Conservation (phyloP, 2,888 invertebrate species). For the Falcaria lacertinaria region DNA sequence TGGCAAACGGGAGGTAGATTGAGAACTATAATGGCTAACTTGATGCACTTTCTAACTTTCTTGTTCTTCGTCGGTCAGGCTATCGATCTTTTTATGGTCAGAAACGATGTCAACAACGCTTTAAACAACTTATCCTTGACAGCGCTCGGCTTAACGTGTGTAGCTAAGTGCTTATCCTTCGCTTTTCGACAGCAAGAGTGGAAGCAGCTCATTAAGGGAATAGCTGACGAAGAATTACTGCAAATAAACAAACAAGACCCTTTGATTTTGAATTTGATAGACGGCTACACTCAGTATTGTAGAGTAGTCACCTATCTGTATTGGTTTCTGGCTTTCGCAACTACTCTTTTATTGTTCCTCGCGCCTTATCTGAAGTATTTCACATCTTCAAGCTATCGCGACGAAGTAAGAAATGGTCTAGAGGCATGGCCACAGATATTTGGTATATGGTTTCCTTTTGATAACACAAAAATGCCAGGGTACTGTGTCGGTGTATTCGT, state of each 20-base stretch:
- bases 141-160: slow-evolving; percentile 31
- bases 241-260: slow-evolving; percentile 25
- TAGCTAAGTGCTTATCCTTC: slow-evolving; percentile 34
- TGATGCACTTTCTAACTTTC: slow-evolving; percentile 27
- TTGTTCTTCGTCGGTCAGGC: slow-evolving; percentile 37
- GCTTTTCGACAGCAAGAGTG: slow-evolving; percentile 27
- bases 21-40: slow-evolving; percentile 27
- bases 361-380: slow-evolving; percentile 42
- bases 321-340: slow-evolving; percentile 41
- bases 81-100: slow-evolving; percentile 37
- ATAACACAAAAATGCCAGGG: slow-evolving; percentile 46
- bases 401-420: slow-evolving; percentile 31
- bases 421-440: slow-evolving; percentile 50
- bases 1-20: slow-evolving; percentile 36
- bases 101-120: slow-evolving; percentile 37
- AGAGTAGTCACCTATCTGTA: slow-evolving; percentile 43
- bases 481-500: slow-evolving; percentile 34
- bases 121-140: slow-evolving; percentile 44
- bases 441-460: slow-evolving; percentile 58
- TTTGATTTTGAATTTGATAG: slow-evolving; percentile 21
- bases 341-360: slow-evolving; percentile 29
- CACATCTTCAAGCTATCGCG: slow-evolving; percentile 29
- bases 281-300: slow-evolving; percentile 41
- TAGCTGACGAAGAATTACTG: slow-evolving; percentile 39
- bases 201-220: slow-evolving; percentile 22